Percentiles rank a stretch among this genome's conserved stretches.
Evolutionary conservation across 2,888 invertebrate genomes (phyloP).

Genomic region (Eupelmus urozonus): DNA sequence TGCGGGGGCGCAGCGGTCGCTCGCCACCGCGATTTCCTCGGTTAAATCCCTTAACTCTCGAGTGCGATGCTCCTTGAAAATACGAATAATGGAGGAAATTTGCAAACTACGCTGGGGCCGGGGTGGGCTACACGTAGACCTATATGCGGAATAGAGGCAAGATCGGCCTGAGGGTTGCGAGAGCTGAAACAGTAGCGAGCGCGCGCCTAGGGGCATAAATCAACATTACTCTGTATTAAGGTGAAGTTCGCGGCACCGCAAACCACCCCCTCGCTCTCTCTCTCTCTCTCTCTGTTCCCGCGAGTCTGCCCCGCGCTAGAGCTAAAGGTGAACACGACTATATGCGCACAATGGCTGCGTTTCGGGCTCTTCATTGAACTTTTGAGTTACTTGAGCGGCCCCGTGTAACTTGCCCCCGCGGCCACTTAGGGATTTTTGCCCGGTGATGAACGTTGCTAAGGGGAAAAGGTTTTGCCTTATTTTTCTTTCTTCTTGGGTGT

Average conservation of each 20-base stretch:
- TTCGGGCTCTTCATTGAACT: slow-evolving; percentile 56
- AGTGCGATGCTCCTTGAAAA: slow-evolving; percentile 54
- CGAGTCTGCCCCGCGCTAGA: slow-evolving; percentile 30
- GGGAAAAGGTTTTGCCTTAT: not conserved
- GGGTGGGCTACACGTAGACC: not conserved
- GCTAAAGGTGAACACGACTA: slow-evolving; percentile 48
- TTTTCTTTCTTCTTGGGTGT: not conserved
- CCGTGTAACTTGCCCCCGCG: no score
- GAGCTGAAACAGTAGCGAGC: slow-evolving; percentile 57
- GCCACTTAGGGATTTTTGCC: slow-evolving; percentile 47
- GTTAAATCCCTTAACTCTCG: slow-evolving; percentile 55
- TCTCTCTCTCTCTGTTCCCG: not conserved
- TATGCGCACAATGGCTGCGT: slow-evolving; percentile 7
- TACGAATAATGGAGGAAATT: slow-evolving; percentile 59
- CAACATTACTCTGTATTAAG: slow-evolving; percentile 77
- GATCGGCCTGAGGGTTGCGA: slow-evolving; percentile 62
- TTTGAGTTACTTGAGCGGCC: slow-evolving; percentile 40
- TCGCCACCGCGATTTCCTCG: slow-evolving; percentile 18
- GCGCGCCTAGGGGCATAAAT: slow-evolving; percentile 70
- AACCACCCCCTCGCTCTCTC: slow-evolving; percentile 10
- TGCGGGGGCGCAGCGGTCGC: not conserved
- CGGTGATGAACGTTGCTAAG: slow-evolving; percentile 37
- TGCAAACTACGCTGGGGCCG: slow-evolving; percentile 51
- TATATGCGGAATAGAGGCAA: slow-evolving; percentile 48
- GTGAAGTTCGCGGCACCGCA: slow-evolving; percentile 66